Percentiles rank a stretch among this genome's conserved stretches.
phyloP scores from a whole-genome alignment of 2,797 vertebrate species.

The Mus minutoides region DNA sequence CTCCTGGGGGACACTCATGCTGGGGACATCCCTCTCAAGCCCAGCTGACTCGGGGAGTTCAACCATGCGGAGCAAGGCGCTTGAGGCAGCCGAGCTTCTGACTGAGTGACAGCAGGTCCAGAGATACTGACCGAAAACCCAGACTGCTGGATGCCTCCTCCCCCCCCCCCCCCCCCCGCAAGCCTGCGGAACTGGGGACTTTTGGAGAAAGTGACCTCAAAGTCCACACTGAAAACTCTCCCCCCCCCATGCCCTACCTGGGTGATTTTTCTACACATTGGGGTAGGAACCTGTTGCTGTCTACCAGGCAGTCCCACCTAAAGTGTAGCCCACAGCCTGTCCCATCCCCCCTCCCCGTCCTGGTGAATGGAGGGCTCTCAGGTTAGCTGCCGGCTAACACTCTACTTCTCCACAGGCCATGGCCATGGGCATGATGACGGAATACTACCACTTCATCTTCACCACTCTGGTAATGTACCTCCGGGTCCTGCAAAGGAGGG shows the following conservation, averaged over 20 bases:
- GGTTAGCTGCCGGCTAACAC: not conserved
- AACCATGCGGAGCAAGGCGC: not conserved
- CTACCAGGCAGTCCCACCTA: not conserved
- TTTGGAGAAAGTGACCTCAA: not conserved
- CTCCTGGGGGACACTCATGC: not conserved
- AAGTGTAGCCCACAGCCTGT: rapidly evolving
- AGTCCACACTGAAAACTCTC: not conserved
- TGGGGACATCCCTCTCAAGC: not conserved
- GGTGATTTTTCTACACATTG: not conserved
- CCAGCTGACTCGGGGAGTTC: not conserved
- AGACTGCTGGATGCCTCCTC: too few relatives aligned
- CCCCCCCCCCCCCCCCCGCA: too few relatives aligned
- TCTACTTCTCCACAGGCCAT: conserved; percentile 92
- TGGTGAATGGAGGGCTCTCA: rapidly evolving
- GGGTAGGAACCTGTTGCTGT: not conserved
- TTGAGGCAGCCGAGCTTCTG: not conserved
- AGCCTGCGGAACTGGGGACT: not conserved
- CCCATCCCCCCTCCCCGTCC: not conserved
- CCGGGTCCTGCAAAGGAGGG: rapidly evolving
- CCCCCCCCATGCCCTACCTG: too few relatives aligned
- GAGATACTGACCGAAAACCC: not conserved
- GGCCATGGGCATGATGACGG: conserved; percentile 99
- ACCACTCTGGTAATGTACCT: conserved; percentile 97
- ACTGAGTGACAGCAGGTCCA: not conserved
- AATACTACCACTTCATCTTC: conserved; percentile 99